Evolutionary conservation across 1,140 invertebrate species (phyloP), one percentile per base, ranked within the genome.

Genomic region (Goniozus legneri): DNA sequence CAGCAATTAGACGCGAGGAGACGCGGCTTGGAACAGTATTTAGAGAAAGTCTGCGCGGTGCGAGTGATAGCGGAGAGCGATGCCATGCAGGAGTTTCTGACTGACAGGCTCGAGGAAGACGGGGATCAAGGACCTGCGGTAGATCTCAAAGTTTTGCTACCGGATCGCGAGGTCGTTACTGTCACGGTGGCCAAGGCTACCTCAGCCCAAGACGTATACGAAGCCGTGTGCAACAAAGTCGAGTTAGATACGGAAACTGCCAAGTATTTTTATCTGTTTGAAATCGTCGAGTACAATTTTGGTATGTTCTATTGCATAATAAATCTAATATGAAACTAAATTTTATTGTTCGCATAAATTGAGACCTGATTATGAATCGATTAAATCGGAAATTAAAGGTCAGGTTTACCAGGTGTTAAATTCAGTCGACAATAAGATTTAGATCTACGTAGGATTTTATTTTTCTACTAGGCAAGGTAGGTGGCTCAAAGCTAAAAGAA

Each of bases 21-120:
- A 52, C 80, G 97, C 59, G 94, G 93, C 0, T 77, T 99, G 16
- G 97, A 99, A 70, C 91, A 95, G 69, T 99, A 98, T 79, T 80
- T 99, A 64, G 97, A 99, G 74, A 96, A 97, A 80, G 93, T 98
- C 0, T 98, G 96, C 77, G 94, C 97, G 6, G 92, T 98, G 2
- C 82, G 95, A 35, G 95, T 98, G 1, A 97, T 99, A 58, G 96
- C 95, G 1, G 97, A 99, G 65, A 92, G 90, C 64, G 96, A 98
- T 64, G 84, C 94, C 1, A 91, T 99, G 74, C 96, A 98, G 73
- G 95, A 98, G 67, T 98, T 98, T 76, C 80, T 98, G 1, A 95
- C 93, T 1, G 92, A 97, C 64, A 82, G 86, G 27, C 39, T 75
- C 0, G 73, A 75, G 8, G 92, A 95, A 56, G 90, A 95, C 65